Base-by-base conservation (phyloP, 2,888 invertebrate genomes). In the Desoria tigrina region DNA sequence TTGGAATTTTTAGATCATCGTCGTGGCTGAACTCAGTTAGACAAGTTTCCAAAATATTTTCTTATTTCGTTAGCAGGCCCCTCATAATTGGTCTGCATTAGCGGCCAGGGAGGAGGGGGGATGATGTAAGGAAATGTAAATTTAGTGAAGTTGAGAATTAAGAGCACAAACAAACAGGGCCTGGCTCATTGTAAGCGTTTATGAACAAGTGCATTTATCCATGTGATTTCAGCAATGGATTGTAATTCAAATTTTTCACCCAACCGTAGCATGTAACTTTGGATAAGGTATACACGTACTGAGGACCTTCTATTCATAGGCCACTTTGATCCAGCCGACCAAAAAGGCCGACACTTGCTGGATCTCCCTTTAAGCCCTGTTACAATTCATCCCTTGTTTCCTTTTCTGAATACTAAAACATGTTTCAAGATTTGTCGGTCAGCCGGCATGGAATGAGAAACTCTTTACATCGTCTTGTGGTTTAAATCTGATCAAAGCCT, bases 311-410 rank as follows among this genome's bases (percentile, higher is more conserved):
- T 51, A 9, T 24, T 51, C 24, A 24, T 16, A 51, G 26, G 24
- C 7, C 23, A 26, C 51, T 51, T 51, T 23, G 51, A 51, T 11
- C 11, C 11, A 51, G 51, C 51, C 51, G 51, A 51, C 51, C 24
- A 21, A 51, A 51, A 45, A 26, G 51, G 26, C 51, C 51, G 51
- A 51, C 51, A 26, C 45, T 45, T 45, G 45, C 45, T 18, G 45
- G 45, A 45, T 45, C 21, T 45, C 21, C 21, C 45, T 45, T 45
- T 45, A 18, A 16, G 16, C 16, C 45, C 4, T 45, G 45, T 16
- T 45, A 45, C 45, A 51, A 51, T 51, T 26, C 51, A 26, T 51
- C 51, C 21, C 51, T 51, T 51, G 51, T 51, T 51, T 14, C n/a
- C 51, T 24, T 14, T 24, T 24, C 6, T 26, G 51, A 51, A 51